Conservation (phyloP, 2,888 invertebrate species). For the Apodemia mormo region DNA sequence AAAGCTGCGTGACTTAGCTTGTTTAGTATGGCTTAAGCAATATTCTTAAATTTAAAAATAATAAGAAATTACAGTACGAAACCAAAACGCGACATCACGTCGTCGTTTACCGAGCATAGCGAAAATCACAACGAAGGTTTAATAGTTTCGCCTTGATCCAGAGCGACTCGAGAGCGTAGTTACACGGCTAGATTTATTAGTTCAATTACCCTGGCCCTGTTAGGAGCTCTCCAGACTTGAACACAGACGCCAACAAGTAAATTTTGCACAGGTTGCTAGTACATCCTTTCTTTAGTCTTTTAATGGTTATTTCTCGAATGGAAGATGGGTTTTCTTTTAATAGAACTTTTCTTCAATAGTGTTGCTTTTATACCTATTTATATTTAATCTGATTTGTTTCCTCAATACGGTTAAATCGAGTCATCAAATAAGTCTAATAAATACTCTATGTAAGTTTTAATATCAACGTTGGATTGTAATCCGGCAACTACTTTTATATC, state of each 20-base stretch:
- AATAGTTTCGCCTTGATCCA: conserved; percentile 70
- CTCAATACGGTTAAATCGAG: too few species aligned
- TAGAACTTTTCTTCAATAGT: conserved; percentile 5
- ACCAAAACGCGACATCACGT: not conserved
- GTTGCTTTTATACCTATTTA: not conserved
- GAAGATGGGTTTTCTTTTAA: conserved; percentile 24
- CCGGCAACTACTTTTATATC: too few species aligned
- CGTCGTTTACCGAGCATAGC: conserved; percentile 18
- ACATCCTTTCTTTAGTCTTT: conserved; percentile 48
- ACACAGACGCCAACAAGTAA: conserved; percentile 71
- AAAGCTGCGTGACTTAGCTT: too few species aligned
- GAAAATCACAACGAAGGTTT: conserved; percentile 56
- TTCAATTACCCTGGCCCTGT: conserved; percentile 76
- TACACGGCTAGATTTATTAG: conserved; percentile 77
- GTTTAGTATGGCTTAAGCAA: too few species aligned
- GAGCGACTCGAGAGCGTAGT: conserved; percentile 60
- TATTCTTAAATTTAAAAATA: not conserved
- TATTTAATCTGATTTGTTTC: too few species aligned
- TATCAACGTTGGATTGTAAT: too few species aligned
- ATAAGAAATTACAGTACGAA: not conserved
- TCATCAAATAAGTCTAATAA: too few species aligned
- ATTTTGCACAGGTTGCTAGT: conserved; percentile 65
- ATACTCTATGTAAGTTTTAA: too few species aligned
- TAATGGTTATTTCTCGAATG: conserved; percentile 30
- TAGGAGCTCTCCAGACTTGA: conserved; percentile 65